Percentiles rank a stretch among this genome's conserved stretches.
phyloP scores from a whole-genome alignment of 2,113 vertebrate genomes.

The Notothenia coriiceps region DNA sequence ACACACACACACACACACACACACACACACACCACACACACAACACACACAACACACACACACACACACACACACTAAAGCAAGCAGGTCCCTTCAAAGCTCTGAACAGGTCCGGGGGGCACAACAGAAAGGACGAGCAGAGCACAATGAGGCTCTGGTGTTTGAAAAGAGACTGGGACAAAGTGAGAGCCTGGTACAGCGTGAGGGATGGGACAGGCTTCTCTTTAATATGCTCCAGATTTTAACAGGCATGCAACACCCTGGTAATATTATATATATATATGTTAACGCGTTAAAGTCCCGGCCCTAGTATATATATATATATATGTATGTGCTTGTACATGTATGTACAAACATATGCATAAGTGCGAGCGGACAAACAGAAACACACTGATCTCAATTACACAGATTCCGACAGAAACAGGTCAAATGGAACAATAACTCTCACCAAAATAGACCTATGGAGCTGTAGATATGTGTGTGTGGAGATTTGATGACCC shows the following conservation, averaged over 20 bases:
- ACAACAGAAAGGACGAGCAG: constrained; percentile 60
- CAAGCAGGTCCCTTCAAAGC: constrained; percentile 74
- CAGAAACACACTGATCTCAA: not conserved
- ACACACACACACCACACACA: no score
- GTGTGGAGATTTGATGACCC: constrained; percentile 25
- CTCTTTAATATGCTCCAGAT: not conserved
- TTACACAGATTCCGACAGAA: constrained; percentile 6
- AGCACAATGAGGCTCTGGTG: constrained; percentile 80
- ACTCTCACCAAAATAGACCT: not conserved
- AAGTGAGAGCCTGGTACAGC: constrained; percentile 48
- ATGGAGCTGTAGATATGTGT: not conserved
- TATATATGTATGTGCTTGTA: not conserved
- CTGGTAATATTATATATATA: not conserved
- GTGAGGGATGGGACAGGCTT: constrained; percentile 12
- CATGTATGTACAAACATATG: not conserved
- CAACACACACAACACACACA: no score
- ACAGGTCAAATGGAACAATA: not conserved
- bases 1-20: no score
- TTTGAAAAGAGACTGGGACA: constrained; percentile 39
- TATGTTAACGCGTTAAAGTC: no score
- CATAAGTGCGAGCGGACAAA: not conserved
- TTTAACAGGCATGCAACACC: not conserved
- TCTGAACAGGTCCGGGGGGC: constrained; percentile 72
- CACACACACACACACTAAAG: constrained; percentile 36
- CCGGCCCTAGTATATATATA: no score